Percentiles rank a stretch among this genome's conserved stretches.
Evolutionary conservation across 2,113 vertebrate genomes (phyloP).

Genomic region (Cheilinus undulatus): DNA sequence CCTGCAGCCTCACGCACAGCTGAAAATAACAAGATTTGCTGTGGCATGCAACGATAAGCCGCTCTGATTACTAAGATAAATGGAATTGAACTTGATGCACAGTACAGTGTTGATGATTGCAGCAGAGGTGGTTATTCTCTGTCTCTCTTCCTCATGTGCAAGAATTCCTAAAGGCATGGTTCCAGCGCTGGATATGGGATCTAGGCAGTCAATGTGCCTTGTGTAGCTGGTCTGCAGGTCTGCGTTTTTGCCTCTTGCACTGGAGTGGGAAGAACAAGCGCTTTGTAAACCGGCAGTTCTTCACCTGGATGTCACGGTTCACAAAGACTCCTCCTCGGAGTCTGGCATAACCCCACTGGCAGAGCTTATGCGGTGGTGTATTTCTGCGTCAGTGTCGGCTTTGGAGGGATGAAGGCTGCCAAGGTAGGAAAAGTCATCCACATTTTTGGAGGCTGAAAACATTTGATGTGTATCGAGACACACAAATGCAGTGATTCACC

Average conservation of each 20-base stretch:
- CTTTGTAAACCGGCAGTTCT: conserved; percentile 75
- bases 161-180: conserved; percentile 53
- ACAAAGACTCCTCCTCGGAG: conserved; percentile 66
- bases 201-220: conserved; percentile 37
- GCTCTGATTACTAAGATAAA: background rate
- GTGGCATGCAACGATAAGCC: background rate
- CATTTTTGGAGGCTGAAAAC: conserved; percentile 48
- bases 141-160: conserved; percentile 9
- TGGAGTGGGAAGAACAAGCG: conserved; percentile 71
- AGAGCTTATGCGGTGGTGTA: conserved; percentile 62
- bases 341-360: conserved; percentile 67
- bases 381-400: conserved; percentile 73
- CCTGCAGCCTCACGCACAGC: background rate
- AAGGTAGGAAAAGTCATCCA: conserved; percentile 65
- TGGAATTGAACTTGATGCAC: conserved; percentile 3
- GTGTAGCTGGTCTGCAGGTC: conserved; percentile 43
- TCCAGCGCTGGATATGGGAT: conserved; percentile 41
- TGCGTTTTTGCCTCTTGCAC: conserved; percentile 45
- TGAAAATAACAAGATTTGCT: background rate
- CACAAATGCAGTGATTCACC: conserved; percentile 32
- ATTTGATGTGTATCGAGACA: conserved; percentile 51
- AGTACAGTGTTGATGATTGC: background rate
- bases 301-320: conserved; percentile 78
- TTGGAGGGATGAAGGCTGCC: conserved; percentile 72
- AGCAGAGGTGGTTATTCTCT: background rate